Percentiles rank a stretch among this genome's conserved stretches.
phyloP scores from a whole-genome alignment of 2,113 vertebrate genomes.

The Scophthalmus maximus region DNA sequence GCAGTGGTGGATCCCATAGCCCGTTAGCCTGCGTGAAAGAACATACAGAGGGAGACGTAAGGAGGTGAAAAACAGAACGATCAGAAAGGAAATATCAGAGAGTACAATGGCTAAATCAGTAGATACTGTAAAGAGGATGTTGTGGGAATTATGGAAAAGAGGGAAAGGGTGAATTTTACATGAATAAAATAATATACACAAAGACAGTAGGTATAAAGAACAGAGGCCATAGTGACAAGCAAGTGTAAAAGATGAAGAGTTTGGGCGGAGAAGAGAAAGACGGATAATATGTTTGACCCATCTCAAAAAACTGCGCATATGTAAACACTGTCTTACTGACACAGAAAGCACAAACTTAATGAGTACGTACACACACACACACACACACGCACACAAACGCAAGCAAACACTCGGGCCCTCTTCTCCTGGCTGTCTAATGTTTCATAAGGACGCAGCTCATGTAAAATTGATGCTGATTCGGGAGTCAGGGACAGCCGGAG shows the following conservation, averaged over 20 bases:
- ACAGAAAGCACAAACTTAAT: slow-evolving; percentile 24
- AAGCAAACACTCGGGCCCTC: slow-evolving; percentile 40
- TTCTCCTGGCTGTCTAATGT: slow-evolving; percentile 55
- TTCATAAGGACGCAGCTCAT: slow-evolving; percentile 75
- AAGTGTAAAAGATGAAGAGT: slow-evolving; percentile 9
- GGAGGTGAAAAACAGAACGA: neutral
- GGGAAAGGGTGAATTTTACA: no score
- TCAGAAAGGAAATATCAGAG: neutral
- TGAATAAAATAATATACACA: neutral
- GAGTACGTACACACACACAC: slow-evolving; percentile 19
- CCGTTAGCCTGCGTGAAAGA: slow-evolving; percentile 86
- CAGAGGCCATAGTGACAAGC: no score
- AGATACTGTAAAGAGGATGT: no score
- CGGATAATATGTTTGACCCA: neutral
- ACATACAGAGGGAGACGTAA: neutral
- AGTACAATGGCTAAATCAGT: neutral
- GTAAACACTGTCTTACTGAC: slow-evolving; percentile 39
- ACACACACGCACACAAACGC: neutral
- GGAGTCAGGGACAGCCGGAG: slow-evolving; percentile 58
- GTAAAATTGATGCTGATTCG: slow-evolving; percentile 70
- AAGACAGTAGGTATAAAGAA: neutral
- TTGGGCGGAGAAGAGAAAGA: neutral
- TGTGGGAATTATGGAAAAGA: no score
- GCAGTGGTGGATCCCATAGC: slow-evolving; percentile 97
- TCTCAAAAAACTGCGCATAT: slow-evolving; percentile 4